Evolutionary conservation across 2,113 vertebrate genomes (phyloP).

Genomic region (Melanerpes aurifrons): DNA sequence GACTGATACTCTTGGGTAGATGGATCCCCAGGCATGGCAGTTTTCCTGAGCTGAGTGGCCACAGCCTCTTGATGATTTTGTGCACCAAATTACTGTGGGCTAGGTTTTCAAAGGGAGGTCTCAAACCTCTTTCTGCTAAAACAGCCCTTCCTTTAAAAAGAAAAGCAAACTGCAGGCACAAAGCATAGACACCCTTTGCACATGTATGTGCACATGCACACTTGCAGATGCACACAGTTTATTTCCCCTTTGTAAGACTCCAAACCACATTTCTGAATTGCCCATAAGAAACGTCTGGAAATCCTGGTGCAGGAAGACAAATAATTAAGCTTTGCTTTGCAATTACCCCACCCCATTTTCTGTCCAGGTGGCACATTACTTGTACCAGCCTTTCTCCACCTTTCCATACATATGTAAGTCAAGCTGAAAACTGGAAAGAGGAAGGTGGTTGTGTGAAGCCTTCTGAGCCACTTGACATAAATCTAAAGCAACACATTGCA

Average conservation of each 20-base stretch:
- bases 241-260: not conserved
- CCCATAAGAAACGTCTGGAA: not conserved
- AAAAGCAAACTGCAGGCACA: not conserved
- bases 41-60: not conserved
- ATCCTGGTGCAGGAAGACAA: not conserved
- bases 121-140: not conserved
- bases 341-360: not conserved
- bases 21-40: fast-evolving
- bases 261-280: not conserved
- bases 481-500: conserved; percentile 31
- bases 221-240: not conserved
- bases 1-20: not conserved
- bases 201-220: not conserved
- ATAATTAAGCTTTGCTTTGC: not conserved
- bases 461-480: not conserved
- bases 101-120: not conserved
- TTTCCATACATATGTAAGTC: not conserved
- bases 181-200: not conserved
- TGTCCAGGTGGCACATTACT: not conserved
- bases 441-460: not conserved
- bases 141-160: not conserved
- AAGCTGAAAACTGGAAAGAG: not conserved
- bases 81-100: not conserved
- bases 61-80: not conserved
- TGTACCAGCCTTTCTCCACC: not conserved